phyloP scores from a whole-genome alignment of 2,797 vertebrate genomes.

The Limosa lapponica region DNA sequence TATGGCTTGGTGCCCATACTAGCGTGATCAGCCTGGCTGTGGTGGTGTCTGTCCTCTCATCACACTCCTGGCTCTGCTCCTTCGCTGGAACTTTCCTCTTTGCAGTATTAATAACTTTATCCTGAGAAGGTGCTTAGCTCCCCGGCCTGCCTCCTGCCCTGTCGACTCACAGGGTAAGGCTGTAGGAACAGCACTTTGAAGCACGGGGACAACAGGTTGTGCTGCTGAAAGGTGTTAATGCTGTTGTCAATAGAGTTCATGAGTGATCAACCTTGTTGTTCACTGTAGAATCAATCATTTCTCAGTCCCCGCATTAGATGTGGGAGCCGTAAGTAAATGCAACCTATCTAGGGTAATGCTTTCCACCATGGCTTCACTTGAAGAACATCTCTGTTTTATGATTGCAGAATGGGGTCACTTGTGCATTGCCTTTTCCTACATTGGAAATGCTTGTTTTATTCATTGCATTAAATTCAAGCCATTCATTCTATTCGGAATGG shows the following conservation, averaged over 20 bases:
- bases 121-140: neutral
- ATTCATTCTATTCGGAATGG: neutral
- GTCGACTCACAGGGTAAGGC: neutral
- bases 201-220: neutral
- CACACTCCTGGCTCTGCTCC: neutral
- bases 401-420: neutral
- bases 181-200: neutral
- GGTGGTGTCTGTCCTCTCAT: neutral
- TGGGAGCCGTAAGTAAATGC: neutral
- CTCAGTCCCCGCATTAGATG: neutral
- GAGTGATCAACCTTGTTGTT: neutral
- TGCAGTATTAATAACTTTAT: neutral
- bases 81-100: neutral
- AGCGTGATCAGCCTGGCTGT: neutral
- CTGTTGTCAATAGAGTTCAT: neutral
- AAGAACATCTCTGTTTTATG: neutral
- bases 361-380: neutral
- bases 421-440: neutral
- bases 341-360: neutral
- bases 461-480: neutral
- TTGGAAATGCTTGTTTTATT: conserved; percentile 15
- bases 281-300: neutral
- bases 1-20: neutral
- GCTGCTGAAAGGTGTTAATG: neutral
- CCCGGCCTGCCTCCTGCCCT: neutral